These are phyloP conservation scores for Bombus consobrinus DNA, from an alignment of 1,140 invertebrate species.

Conservation along the genomic window DNA sequence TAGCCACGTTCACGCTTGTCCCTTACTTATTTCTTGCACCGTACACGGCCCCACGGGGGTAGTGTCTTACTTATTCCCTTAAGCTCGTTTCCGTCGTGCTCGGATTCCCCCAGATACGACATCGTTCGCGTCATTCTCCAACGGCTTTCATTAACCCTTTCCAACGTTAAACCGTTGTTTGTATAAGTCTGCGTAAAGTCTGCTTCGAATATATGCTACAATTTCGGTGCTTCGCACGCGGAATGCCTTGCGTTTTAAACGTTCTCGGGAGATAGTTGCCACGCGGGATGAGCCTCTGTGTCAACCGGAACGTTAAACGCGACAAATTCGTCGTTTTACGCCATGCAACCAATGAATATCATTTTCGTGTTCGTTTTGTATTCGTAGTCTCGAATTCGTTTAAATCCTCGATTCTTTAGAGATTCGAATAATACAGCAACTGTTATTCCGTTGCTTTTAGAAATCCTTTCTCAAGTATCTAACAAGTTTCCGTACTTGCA, in stretches of 20 bases:
- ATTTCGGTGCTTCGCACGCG: not conserved
- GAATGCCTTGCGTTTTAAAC: slow-evolving; percentile 1
- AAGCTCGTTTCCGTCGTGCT: slow-evolving; percentile 41
- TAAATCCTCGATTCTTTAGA: no score
- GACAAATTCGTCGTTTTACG: slow-evolving; percentile 4
- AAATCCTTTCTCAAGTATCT: no score
- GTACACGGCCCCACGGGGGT: not conserved
- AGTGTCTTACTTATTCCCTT: slow-evolving; percentile 42
- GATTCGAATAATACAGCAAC: no score
- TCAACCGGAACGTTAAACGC: not conserved
- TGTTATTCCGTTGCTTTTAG: no score
- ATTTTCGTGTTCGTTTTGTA: not conserved
- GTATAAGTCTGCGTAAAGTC: slow-evolving; percentile 4
- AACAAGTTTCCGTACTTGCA: no score
- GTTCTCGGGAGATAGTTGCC: not conserved
- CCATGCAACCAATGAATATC: no score
- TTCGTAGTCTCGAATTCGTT: no score
- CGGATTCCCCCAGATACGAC: slow-evolving; percentile 10
- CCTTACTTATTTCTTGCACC: slow-evolving; percentile 57
- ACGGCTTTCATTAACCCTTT: slow-evolving; percentile 55
- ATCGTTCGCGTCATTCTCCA: not conserved
- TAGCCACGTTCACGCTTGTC: slow-evolving; percentile 54
- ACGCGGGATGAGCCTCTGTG: not conserved
- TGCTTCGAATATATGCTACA: not conserved
- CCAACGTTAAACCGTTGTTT: slow-evolving; percentile 16